A percentile compares a stretch with the other conserved stretches of the same genome.
Evolutionary conservation across 2,797 vertebrate species (phyloP).

Genomic region (Mus spretus): DNA sequence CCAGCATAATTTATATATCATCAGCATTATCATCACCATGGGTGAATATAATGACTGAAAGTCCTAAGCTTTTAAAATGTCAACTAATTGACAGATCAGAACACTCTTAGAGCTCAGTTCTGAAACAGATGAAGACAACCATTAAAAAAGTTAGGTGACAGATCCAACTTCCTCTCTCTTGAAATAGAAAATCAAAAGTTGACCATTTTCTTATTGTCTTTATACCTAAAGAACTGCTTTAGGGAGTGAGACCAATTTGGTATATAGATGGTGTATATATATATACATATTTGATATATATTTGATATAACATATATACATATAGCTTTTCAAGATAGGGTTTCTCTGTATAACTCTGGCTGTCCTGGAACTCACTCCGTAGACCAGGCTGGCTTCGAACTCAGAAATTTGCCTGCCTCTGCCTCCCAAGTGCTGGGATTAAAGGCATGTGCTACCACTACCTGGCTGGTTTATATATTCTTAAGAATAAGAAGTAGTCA

Average conservation of each 20-base stretch:
- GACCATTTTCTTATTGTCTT: background rate
- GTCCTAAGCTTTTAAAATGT: background rate
- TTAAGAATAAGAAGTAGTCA: slow-evolving; percentile 5
- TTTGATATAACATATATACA: too few species aligned
- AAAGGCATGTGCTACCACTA: too few species aligned
- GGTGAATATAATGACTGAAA: background rate
- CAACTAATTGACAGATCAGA: background rate
- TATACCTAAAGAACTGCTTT: background rate
- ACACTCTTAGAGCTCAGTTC: background rate
- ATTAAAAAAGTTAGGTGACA: background rate
- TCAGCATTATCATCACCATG: background rate
- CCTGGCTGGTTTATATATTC: background rate
- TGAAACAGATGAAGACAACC: background rate
- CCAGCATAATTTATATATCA: slow-evolving; percentile 28
- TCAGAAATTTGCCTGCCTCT: too few species aligned
- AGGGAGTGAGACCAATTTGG: background rate
- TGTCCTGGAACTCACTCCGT: too few species aligned
- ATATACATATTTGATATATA: too few species aligned
- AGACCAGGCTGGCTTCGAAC: too few species aligned
- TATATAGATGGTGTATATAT: too few species aligned
- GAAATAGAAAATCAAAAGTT: background rate
- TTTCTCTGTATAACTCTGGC: too few species aligned
- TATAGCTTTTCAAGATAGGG: too few species aligned
- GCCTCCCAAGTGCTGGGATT: too few species aligned
- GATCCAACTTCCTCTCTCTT: background rate